These are phyloP conservation scores for Candidula unifasciata DNA, from an alignment of 2,888 invertebrate genomes.

Conservation along the genomic window DNA sequence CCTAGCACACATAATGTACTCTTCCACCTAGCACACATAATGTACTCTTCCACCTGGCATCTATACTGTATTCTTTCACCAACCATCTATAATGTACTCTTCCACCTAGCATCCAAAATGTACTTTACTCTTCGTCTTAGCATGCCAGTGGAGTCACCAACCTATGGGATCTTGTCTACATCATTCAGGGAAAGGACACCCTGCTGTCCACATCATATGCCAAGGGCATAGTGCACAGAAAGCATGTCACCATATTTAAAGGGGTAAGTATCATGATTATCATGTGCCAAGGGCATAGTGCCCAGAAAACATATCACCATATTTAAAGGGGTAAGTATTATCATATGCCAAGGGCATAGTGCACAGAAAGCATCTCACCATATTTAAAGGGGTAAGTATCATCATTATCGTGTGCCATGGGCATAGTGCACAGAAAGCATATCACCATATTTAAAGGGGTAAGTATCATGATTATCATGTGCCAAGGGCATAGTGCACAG, in stretches of 20 bases:
- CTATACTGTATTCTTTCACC: too few relatives aligned
- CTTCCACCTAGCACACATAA: slow-evolving; percentile 75
- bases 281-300: slow-evolving; percentile 71
- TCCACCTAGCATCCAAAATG: too few relatives aligned
- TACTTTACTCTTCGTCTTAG: slow-evolving; percentile 69
- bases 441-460: slow-evolving; percentile 64
- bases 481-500: slow-evolving; percentile 54
- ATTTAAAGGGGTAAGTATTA: slow-evolving; percentile 66
- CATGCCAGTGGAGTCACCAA: slow-evolving; percentile 75
- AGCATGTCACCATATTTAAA: slow-evolving; percentile 75
- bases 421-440: slow-evolving; percentile 48
- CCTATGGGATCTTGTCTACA: slow-evolving; percentile 77
- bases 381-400: slow-evolving; percentile 65
- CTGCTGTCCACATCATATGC: slow-evolving; percentile 74
- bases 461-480: too few relatives aligned
- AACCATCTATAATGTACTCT: too few relatives aligned
- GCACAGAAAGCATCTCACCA: neutral
- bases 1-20: slow-evolving; percentile 74
- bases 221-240: slow-evolving; percentile 77
- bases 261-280: slow-evolving; percentile 70
- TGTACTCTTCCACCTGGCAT: too few relatives aligned
- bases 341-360: too few relatives aligned
- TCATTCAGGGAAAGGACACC: slow-evolving; percentile 72
- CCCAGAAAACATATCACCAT: neutral
- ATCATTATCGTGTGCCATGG: too few relatives aligned